Evolutionary conservation across 2,113 vertebrate genomes (phyloP).

Genomic region (Taxidea taxus): DNA sequence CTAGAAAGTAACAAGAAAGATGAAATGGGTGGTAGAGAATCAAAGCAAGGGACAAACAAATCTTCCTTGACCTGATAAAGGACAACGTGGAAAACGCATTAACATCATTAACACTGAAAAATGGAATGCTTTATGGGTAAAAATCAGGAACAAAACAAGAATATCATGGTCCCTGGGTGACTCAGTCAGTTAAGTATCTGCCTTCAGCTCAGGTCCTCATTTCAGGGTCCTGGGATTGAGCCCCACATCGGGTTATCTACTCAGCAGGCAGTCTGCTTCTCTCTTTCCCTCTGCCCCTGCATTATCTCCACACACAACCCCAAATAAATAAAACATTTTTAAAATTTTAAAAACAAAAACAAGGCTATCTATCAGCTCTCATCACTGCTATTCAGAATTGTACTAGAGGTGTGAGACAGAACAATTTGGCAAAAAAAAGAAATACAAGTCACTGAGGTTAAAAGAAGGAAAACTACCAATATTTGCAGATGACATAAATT

Average conservation of each 20-base stretch:
- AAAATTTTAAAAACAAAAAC: not conserved
- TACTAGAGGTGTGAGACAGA: not conserved
- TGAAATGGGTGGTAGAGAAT: not conserved
- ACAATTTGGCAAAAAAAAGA: not conserved
- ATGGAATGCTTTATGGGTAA: not conserved
- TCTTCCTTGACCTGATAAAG: not conserved
- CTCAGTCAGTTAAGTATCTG: not conserved
- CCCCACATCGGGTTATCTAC: not conserved
- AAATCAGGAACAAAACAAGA: not conserved
- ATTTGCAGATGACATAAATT: not conserved
- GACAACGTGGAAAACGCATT: not conserved
- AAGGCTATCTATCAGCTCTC: not conserved
- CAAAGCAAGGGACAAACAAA: not conserved
- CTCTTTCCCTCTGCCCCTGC: not conserved
- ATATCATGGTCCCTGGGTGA: not conserved
- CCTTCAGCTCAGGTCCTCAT: not conserved
- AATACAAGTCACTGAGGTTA: not conserved
- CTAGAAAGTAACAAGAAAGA: not conserved
- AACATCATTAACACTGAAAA: not conserved
- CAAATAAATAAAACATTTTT: not conserved
- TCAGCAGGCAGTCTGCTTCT: not conserved
- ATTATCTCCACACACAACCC: not conserved
- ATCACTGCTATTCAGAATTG: not conserved
- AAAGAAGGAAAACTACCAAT: not conserved
- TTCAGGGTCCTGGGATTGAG: not conserved